Conservation (phyloP, 2,113 vertebrate species). For the Cyanocitta stelleri region DNA sequence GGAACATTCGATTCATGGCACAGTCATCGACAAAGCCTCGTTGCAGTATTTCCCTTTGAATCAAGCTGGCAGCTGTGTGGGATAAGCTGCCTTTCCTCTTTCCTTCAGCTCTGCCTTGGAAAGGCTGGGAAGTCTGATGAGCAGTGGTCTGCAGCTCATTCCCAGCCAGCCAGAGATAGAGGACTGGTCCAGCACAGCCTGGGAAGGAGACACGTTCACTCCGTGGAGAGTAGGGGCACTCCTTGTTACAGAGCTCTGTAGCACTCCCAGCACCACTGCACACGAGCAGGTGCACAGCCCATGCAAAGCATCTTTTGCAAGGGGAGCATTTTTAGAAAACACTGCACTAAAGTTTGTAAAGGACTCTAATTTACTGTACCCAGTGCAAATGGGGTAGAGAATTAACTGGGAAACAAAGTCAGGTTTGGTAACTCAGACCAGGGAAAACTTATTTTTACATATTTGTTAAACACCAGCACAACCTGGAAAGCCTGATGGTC, state of each 20-base stretch:
- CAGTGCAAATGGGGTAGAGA: neutral
- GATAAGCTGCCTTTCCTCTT: neutral
- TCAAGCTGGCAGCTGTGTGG: neutral
- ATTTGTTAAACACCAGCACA: neutral
- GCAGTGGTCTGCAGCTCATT: neutral
- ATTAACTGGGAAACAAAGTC: neutral
- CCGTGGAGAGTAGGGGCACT: neutral
- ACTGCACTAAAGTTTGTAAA: neutral
- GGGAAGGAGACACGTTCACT: accelerated
- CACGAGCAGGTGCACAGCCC: neutral
- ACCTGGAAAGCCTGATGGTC: neutral
- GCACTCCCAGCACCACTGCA: neutral
- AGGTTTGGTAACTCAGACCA: neutral
- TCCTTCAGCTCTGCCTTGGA: neutral
- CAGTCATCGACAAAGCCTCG: neutral
- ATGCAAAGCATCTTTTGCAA: neutral
- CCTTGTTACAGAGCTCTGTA: neutral
- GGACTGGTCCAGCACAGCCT: neutral
- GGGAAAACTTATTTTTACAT: neutral
- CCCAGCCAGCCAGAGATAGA: neutral
- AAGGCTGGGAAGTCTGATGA: neutral
- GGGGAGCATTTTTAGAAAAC: neutral
- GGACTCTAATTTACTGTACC: neutral
- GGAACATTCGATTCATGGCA: neutral
- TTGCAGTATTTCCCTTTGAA: neutral